Base-by-base conservation (phyloP, 2,113 vertebrate genomes). In the Clarias gariepinus region DNA sequence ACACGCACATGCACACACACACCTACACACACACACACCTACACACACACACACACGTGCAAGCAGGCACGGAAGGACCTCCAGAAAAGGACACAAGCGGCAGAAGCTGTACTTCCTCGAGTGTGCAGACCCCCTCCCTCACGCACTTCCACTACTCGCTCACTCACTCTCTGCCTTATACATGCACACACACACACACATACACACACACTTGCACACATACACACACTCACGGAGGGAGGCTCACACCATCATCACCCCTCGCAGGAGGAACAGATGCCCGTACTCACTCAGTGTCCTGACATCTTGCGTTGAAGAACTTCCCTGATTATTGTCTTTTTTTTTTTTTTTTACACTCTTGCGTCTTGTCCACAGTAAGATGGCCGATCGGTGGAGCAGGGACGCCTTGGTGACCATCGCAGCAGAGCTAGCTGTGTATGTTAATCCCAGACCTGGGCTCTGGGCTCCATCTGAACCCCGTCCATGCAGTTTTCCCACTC, bases 251-350 rank as follows among this genome's bases (percentile, higher is more conserved):
- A 90, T 84, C 88, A 92, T 94, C 92, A 94, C 95, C 84, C 93
- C 71, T 89, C 88, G 93, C 93, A 94, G 95, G 93, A 96, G 95
- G 94, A 78, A 94, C 94, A 97, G 93, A 96, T 95, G 95, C 93
- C 95, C 96, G 95, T 97, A 99, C 98, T 99, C 99, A 99, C 98
- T 86, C 87, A 66, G 86, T 77, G 55, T 97, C 97, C 97, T 96
- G 93, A 96, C 95, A 96, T 98, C 97, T 97, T 95, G 96, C 96
- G 96, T 96, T 98, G 96, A 87, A 84, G 77, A 95, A 86, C 96
- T 96, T 95, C 93, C 95, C 96, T 95, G 94, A 95, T 95, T 95
- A 95, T 91, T 95, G 94, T 92, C 92, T 94, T 94, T 94, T 58
- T 47, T 5, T 68, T 94, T 93, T 94, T 94, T 76, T 66, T 47